phyloP scores from a whole-genome alignment of 1,140 invertebrate species.

The Nephila pilipes region DNA sequence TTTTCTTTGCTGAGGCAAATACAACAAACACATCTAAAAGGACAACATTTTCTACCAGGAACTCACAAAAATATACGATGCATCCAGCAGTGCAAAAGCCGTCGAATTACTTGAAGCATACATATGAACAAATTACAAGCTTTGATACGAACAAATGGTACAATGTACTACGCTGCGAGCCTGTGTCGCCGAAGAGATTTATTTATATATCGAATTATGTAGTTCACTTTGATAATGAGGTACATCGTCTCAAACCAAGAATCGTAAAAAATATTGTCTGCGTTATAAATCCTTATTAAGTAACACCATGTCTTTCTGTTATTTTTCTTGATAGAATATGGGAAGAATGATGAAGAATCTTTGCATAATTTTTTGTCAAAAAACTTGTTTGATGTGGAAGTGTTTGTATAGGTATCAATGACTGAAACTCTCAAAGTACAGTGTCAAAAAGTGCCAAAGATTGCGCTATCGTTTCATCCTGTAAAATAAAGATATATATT shows the following conservation, averaged over 20 bases:
- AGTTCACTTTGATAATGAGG: slow-evolving; percentile 28
- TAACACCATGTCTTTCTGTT: background rate
- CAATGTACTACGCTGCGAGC: background rate
- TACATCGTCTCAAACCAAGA: background rate
- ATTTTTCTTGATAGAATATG: background rate
- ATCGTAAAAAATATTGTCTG: slow-evolving; percentile 11
- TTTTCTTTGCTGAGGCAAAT: too few relatives aligned
- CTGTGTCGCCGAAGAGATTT: background rate
- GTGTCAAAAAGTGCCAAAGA: slow-evolving; percentile 64
- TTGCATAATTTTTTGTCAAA: background rate
- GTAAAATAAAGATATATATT: background rate
- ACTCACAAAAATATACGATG: slow-evolving; percentile 19
- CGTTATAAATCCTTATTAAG: background rate
- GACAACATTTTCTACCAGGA: background rate
- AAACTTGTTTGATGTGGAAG: background rate
- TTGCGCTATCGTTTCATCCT: slow-evolving; percentile 70
- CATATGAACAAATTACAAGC: background rate
- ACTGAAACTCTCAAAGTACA: slow-evolving; percentile 5
- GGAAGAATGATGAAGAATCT: background rate
- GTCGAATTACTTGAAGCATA: background rate
- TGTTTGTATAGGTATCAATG: background rate
- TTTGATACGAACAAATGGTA: background rate
- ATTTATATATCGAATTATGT: background rate
- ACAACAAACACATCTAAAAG: too few relatives aligned
- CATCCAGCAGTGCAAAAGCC: background rate